Conservation (phyloP, 2,113 vertebrate genomes). For the Percopsis transmontana region DNA sequence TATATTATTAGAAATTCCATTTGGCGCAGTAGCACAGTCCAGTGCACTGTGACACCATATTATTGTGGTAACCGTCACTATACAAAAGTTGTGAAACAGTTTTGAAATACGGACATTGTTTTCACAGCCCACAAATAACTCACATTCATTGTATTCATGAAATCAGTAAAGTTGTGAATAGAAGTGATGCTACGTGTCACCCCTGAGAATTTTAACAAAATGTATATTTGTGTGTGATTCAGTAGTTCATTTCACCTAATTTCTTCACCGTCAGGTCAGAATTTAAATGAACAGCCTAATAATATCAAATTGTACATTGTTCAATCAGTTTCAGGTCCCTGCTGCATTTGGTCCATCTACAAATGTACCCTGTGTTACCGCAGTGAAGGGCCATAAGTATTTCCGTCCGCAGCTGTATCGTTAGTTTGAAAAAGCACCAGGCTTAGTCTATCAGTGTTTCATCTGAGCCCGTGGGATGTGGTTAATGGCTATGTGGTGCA, state of each 20-base stretch:
- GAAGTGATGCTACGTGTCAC: neutral
- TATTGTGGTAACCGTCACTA: neutral
- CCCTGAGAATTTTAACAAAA: constrained; percentile 24
- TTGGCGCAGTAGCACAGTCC: constrained; percentile 14
- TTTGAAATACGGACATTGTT: neutral
- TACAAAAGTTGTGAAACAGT: neutral
- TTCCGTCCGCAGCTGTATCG: neutral
- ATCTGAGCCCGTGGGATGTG: constrained; percentile 57
- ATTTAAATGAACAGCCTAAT: neutral
- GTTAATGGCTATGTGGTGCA: constrained; percentile 55
- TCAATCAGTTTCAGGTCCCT: neutral
- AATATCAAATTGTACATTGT: neutral
- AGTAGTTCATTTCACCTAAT: neutral
- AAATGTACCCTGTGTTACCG: neutral
- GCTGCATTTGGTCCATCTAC: neutral
- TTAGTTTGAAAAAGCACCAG: constrained; percentile 5
- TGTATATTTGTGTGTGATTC: neutral
- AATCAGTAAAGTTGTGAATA: neutral
- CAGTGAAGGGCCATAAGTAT: neutral
- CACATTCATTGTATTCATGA: constrained; percentile 8
- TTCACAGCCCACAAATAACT: constrained; percentile 8
- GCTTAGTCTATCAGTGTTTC: constrained; percentile 27
- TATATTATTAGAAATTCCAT: neutral
- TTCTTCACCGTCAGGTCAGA: neutral
- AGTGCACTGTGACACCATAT: neutral